A percentile compares a stretch with the other conserved stretches of the same genome.
Evolutionary conservation across 2,888 invertebrate species (phyloP).

Genomic region (Caenorhabditis wallacei): DNA sequence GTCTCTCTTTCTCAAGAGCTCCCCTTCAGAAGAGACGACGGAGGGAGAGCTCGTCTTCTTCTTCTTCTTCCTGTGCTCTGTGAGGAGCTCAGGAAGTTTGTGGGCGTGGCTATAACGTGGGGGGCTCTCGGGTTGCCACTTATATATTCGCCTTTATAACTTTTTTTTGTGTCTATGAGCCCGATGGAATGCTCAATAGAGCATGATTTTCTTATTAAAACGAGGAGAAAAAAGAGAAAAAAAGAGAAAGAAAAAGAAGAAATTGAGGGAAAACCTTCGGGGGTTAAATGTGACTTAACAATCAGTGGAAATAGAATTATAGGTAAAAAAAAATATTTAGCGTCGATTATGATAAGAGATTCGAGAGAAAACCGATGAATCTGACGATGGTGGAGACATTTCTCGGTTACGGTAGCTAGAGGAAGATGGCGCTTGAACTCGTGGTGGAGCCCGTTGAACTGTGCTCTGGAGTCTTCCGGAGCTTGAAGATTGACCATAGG

Average conservation of each 20-base stretch:
- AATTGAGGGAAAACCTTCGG: background rate
- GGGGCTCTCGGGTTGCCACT: slow-evolving; percentile 40
- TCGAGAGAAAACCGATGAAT: slow-evolving; percentile 17
- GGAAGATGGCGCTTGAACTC: background rate
- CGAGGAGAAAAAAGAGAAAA: background rate
- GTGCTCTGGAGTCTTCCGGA: slow-evolving; percentile 4
- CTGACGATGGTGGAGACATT: slow-evolving; percentile 3
- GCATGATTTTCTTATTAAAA: slow-evolving; percentile 30
- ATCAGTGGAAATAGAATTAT: background rate
- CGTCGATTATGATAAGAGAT: slow-evolving; percentile 25
- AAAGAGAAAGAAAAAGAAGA: background rate
- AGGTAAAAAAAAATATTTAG: background rate
- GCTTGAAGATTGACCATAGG: slow-evolving; percentile 3
- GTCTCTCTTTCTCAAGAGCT: background rate
- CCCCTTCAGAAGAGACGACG: no score
- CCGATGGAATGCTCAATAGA: slow-evolving; percentile 33
- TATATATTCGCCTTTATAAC: slow-evolving; percentile 55
- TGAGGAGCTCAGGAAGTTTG: slow-evolving; percentile 61
- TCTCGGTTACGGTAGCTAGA: background rate
- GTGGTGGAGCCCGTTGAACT: slow-evolving; percentile 25
- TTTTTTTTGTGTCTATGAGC: slow-evolving; percentile 30
- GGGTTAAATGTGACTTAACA: background rate
- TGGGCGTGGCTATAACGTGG: slow-evolving; percentile 59
- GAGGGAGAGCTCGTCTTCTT: slow-evolving; percentile 5
- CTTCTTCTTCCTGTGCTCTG: slow-evolving; percentile 28